Evolutionary conservation across 2,113 vertebrate genomes (phyloP), one percentile per base, ranked within the genome.

Genomic region (Poeciliopsis occidentalis): DNA sequence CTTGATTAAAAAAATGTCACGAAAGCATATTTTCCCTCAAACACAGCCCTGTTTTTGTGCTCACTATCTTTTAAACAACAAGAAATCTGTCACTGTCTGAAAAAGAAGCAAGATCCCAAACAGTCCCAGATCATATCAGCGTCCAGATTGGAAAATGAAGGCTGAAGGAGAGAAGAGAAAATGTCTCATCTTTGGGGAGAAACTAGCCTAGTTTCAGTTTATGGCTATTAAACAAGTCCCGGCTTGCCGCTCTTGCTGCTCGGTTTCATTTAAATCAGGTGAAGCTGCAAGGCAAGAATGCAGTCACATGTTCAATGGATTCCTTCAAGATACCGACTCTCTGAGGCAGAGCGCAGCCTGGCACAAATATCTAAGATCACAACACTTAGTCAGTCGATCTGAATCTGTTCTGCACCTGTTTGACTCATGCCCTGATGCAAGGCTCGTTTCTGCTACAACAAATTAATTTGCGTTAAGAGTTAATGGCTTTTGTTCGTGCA

Each of bases 141-240:
- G 62, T 63, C 57, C 77, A 71, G 78, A 85, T 76, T 31, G 71
- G 64, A 67, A 66, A 27, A 41, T 13, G 19, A 26, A 60, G 37
- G 78, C 3, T 60, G 0, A n/a, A 26, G 39, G 11, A 29, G 31
- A 67, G 27, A 72, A 26, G 41, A 26, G 41, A 57, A 64, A 26
- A 27, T 67, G 32, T 79, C 60, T 70, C 4, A 30, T 87, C 81
- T 78, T 62, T 2, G 34, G 78, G 83, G 88, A 89, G 81, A 73
- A 84, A 71, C 68, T 41, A 81, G 81, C 79, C 88, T 69, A 79
- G 90, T 91, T 91, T 93, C 87, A 85, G 74, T 89, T 80, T 64
- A 65, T 57, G 84, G 84, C 72, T 75, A 30, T 81, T 62, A 76
- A 85, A 90, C 93, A 44, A 90, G 93, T 66, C 89, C 64, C 51